Percentiles rank a stretch among this genome's conserved stretches.
Conservation (phyloP, 2,888 invertebrate genomes). For the Tipula confusa region DNA sequence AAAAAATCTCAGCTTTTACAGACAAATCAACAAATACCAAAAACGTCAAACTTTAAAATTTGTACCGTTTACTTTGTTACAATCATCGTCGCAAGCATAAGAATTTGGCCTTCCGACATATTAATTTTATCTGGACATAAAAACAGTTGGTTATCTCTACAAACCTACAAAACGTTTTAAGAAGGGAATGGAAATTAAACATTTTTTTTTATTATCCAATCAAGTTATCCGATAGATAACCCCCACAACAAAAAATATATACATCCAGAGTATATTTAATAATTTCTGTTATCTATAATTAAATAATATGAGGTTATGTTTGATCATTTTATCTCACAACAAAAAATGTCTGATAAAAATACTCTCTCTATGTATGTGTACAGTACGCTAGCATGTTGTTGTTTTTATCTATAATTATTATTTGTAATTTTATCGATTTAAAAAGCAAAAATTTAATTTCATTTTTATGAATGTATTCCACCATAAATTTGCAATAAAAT, state of each 20-base stretch:
- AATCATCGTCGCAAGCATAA: too few species aligned
- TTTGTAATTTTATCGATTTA: slow-evolving; percentile 25
- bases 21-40: too few species aligned
- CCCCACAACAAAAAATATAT: background rate
- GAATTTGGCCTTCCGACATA: too few species aligned
- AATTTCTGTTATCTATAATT: slow-evolving; percentile 6
- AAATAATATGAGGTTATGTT: slow-evolving; percentile 25
- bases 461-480: slow-evolving; percentile 21
- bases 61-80: too few species aligned
- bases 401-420: slow-evolving; percentile 25
- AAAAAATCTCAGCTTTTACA: too few species aligned
- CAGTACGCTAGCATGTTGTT: background rate
- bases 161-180: background rate
- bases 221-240: background rate
- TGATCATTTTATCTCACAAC: background rate
- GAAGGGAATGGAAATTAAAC: background rate
- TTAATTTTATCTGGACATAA: too few species aligned
- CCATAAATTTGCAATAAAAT: slow-evolving; percentile 25
- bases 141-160: too few species aligned
- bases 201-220: background rate
- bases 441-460: slow-evolving; percentile 25
- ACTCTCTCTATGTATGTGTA: background rate
- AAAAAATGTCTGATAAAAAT: background rate
- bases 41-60: too few species aligned
- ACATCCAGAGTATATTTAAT: background rate